These are phyloP conservation scores for Zygothrica quintamaculata DNA, from an alignment of 2,888 invertebrate species.

Conservation along the genomic window DNA sequence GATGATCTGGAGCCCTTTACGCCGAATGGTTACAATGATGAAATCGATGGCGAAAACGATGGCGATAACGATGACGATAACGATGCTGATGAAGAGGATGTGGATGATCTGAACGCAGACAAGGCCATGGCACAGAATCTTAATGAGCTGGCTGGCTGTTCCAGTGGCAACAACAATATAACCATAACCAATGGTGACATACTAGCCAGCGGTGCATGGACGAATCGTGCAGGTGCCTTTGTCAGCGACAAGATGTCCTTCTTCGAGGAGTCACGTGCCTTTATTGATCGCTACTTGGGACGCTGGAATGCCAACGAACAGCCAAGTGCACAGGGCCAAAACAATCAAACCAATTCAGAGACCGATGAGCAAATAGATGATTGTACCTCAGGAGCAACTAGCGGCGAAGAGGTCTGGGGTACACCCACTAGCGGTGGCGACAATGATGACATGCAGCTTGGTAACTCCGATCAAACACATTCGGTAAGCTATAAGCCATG, in stretches of 20 bases:
- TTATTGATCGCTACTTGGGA: slow-evolving; percentile 85
- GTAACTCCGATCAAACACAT: slow-evolving; percentile 89
- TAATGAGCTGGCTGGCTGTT: slow-evolving; percentile 46
- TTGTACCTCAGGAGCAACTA: slow-evolving; percentile 92
- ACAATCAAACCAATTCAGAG: slow-evolving; percentile 68
- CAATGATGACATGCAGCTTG: slow-evolving; percentile 89
- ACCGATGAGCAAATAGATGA: slow-evolving; percentile 88
- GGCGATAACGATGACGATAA: slow-evolving; percentile 80
- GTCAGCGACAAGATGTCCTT: slow-evolving; percentile 93
- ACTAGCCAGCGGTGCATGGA: slow-evolving; percentile 86
- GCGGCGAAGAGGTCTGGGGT: slow-evolving; percentile 95
- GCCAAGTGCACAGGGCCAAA: slow-evolving; percentile 8
- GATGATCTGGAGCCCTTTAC: slow-evolving; percentile 84
- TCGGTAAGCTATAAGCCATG: slow-evolving; percentile 85
- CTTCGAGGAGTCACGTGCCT: slow-evolving; percentile 87
- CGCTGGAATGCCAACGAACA: slow-evolving; percentile 85
- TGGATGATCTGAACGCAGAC: slow-evolving; percentile 75
- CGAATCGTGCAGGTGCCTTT: slow-evolving; percentile 91
- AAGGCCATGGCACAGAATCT: slow-evolving; percentile 55
- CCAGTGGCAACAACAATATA: slow-evolving; percentile 17
- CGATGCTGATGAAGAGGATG: slow-evolving; percentile 76
- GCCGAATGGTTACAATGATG: slow-evolving; percentile 67
- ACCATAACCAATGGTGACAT: slow-evolving; percentile 62
- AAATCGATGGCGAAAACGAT: slow-evolving; percentile 76
- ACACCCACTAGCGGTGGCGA: slow-evolving; percentile 94